Evolutionary conservation across 2,113 vertebrate species (phyloP), one percentile per base, ranked within the genome.

Genomic region (Cranoglanis bouderius): DNA sequence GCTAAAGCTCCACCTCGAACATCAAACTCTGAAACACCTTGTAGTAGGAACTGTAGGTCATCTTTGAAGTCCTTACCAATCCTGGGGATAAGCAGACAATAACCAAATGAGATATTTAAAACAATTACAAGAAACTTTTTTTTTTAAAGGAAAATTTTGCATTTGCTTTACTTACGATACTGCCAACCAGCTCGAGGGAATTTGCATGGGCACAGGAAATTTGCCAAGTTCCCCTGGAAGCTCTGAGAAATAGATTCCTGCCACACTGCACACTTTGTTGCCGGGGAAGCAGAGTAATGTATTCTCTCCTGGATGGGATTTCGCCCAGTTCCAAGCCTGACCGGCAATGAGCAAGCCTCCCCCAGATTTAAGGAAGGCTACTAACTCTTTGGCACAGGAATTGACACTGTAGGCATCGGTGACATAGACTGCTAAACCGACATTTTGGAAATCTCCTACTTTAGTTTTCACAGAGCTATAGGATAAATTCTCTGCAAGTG

Each of bases 281-380:
- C 97, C 98, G 13, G 94, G 94, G 91, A 98, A 99, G 16, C 80
- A 51, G 2, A 93, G 94, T 65, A 98, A 90, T 0, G 95, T 91
- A 87, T 96, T 96, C 55, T 96, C 93, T 6, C 93, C 93, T 0
- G 96, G 94, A 0, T 97, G 91, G 1, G 1, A 29, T 38, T 85
- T 70, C 0, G 96, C 95, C 97, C 97, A 98, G 65, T 91, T 32
- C 95, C 96, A 98, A 0, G 97, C 97, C 40, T 98, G 96, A 21
- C 97, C 97, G 0, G 96, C 97, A 6, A 98, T 90, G 13, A 98
- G 94, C 91, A 99, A 92, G 53, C 97, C 96, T 5, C 97, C 97
- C 26, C 97, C 96, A 0, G 35, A 85, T 90, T 96, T 97, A 63
- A 98, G 40, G 59, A 97, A 98, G 5, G 91, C 91, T 89, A 97